Evolutionary conservation across 2,113 vertebrate genomes (phyloP).

Genomic region (Pungitius pungitius): DNA sequence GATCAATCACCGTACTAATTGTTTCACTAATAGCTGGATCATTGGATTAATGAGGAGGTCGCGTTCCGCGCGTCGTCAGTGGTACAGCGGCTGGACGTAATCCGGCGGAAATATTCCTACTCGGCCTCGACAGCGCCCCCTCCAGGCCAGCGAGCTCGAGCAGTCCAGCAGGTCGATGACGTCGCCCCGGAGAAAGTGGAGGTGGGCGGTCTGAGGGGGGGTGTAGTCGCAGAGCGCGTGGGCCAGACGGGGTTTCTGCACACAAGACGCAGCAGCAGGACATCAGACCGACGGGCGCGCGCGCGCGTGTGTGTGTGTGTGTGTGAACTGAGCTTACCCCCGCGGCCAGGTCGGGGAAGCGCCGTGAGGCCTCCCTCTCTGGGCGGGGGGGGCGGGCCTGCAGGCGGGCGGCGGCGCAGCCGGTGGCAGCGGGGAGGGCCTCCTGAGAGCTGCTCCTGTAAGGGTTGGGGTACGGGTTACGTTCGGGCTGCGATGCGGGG

Average conservation of each 20-base stretch:
- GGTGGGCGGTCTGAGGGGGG: constrained; percentile 77
- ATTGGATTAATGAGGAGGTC: constrained; percentile 7
- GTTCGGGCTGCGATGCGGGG: constrained; percentile 31
- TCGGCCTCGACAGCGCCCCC: constrained; percentile 80
- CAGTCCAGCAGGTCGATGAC: constrained; percentile 88
- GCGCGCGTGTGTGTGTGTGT: neutral
- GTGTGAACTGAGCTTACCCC: constrained; percentile 46
- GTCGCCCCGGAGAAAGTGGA: constrained; percentile 86
- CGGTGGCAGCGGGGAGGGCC: constrained; percentile 44
- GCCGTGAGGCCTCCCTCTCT: constrained; percentile 32
- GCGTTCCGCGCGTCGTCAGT: constrained; percentile 48
- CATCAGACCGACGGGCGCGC: constrained; percentile 16
- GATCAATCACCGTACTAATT: neutral
- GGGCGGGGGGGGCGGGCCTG: constrained; percentile 34
- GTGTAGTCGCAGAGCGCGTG: constrained; percentile 89
- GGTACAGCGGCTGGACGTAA: constrained; percentile 82
- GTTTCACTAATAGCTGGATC: constrained; percentile 5
- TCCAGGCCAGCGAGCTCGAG: constrained; percentile 84
- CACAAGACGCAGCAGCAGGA: constrained; percentile 20
- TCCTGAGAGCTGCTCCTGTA: constrained; percentile 64
- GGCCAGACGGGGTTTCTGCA: constrained; percentile 77
- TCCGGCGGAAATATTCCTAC: constrained; percentile 86
- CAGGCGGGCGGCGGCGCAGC: too few species aligned
- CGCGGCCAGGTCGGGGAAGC: constrained; percentile 34
- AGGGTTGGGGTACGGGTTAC: constrained; percentile 74